phyloP scores from a whole-genome alignment of 2,888 invertebrate species.

The Plagodis pulveraria region DNA sequence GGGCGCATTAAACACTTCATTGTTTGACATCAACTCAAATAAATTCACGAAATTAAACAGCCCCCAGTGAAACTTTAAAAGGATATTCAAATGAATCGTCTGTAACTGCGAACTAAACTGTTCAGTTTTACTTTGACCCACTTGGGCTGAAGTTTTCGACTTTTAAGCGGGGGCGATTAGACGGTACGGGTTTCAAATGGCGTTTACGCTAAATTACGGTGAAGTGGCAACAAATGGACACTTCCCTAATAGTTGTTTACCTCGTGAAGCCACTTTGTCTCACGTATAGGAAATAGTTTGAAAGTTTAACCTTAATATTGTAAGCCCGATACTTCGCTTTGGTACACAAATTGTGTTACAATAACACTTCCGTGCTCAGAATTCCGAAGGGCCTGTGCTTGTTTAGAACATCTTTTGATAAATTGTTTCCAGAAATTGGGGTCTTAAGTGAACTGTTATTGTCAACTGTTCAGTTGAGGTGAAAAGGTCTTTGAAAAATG shows the following conservation, averaged over 20 bases:
- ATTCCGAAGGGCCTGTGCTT: no score
- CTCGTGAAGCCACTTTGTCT: conserved; percentile 15
- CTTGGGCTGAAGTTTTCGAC: conserved; percentile 30
- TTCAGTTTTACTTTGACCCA: conserved; percentile 37
- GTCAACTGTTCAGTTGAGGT: no score
- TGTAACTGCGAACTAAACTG: conserved; percentile 35
- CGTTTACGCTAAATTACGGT: conserved; percentile 34
- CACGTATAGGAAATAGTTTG: no score
- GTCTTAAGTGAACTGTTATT: no score
- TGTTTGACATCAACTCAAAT: conserved; percentile 30
- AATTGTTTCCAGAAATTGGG: no score
- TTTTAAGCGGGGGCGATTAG: conserved; percentile 35
- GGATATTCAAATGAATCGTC: conserved; percentile 37
- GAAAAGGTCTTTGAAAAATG: no score
- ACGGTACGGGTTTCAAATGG: conserved; percentile 34
- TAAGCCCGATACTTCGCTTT: no score
- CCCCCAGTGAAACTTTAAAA: conserved; percentile 29
- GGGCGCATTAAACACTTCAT: conserved; percentile 24
- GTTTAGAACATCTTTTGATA: no score
- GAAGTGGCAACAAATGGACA: conserved; percentile 29
- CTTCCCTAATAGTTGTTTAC: conserved; percentile 31
- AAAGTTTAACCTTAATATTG: no score
- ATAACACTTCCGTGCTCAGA: no score
- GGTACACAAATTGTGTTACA: no score
- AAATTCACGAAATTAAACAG: conserved; percentile 32